phyloP scores from a whole-genome alignment of 1,140 invertebrate genomes.

The Nasonia longicornis region DNA sequence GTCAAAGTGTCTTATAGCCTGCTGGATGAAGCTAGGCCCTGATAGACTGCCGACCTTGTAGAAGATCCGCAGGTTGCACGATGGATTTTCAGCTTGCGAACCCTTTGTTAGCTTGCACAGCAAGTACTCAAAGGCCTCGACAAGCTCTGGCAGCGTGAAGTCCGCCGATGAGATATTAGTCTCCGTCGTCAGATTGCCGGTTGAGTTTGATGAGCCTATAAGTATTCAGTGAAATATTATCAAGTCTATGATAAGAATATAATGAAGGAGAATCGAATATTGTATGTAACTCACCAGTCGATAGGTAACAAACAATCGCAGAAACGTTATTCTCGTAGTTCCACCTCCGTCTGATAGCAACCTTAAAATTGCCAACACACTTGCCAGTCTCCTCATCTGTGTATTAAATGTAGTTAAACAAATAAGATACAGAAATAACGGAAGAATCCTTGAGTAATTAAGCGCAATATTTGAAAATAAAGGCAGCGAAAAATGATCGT shows the following conservation, averaged over 20 bases:
- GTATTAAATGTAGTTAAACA: slow-evolving; percentile 53
- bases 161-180: slow-evolving; percentile 71
- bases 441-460: slow-evolving; percentile 3
- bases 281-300: slow-evolving; percentile 71
- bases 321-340: slow-evolving; percentile 90
- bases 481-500: neutral
- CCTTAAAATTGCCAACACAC: slow-evolving; percentile 82
- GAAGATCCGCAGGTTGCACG: slow-evolving; percentile 80
- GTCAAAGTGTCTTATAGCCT: slow-evolving; percentile 70
- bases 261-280: neutral
- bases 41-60: slow-evolving; percentile 76
- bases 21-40: slow-evolving; percentile 70
- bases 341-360: slow-evolving; percentile 84
- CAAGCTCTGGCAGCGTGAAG: slow-evolving; percentile 73
- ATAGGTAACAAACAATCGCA: slow-evolving; percentile 84
- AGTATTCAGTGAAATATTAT: neutral
- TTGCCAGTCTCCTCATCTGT: slow-evolving; percentile 91
- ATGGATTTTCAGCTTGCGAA: slow-evolving; percentile 72
- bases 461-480: slow-evolving; percentile 24
- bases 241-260: neutral
- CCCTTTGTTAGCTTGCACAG: slow-evolving; percentile 79
- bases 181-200: slow-evolving; percentile 74
- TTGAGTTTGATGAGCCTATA: slow-evolving; percentile 75
- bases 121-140: slow-evolving; percentile 79
- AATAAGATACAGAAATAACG: slow-evolving; percentile 21